Evolutionary conservation across 2,113 vertebrate species (phyloP).

Genomic region (Columba janthina): DNA sequence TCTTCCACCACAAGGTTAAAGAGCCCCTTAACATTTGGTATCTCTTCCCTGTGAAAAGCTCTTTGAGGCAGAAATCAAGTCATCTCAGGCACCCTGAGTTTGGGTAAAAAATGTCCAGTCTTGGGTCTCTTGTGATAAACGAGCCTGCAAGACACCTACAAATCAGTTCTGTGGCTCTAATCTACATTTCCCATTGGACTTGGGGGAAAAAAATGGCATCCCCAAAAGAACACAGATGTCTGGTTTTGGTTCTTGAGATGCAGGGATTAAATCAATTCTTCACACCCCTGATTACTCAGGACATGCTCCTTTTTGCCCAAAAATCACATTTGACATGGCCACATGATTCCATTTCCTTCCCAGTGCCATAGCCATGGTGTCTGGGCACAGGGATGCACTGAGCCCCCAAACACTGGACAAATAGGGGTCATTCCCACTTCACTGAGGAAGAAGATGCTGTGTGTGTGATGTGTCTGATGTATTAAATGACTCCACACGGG

Average conservation of each 20-base stretch:
- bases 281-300: background rate
- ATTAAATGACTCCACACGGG: rapidly evolving
- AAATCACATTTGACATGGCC: background rate
- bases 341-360: background rate
- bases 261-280: background rate
- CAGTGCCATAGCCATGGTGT: rapidly evolving
- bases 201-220: background rate
- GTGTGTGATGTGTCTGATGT: background rate
- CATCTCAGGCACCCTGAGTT: background rate
- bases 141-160: background rate
- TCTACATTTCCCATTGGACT: background rate
- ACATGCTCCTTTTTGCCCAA: background rate
- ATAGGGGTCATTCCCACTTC: background rate
- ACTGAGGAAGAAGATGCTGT: background rate
- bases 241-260: background rate
- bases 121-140: background rate
- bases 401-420: no score
- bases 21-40: background rate
- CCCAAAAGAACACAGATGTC: background rate
- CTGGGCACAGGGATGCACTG: background rate
- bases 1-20: background rate
- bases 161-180: background rate
- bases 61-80: background rate
- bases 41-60: background rate
- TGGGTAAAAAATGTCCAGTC: background rate